Conservation (phyloP, 2,888 invertebrate genomes). For the Acholoe squamosa region DNA sequence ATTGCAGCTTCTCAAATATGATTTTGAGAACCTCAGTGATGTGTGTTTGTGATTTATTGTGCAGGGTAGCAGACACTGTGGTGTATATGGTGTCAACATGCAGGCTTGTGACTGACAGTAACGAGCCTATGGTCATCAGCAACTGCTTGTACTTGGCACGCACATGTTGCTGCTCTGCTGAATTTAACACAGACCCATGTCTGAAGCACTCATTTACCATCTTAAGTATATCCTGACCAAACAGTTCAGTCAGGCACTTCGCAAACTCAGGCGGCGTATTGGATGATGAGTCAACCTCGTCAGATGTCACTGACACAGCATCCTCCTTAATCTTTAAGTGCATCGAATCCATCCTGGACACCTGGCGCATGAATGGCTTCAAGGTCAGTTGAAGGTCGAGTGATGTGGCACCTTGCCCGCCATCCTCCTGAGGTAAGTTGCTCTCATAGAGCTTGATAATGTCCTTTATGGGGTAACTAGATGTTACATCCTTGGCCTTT, state of each 20-base stretch:
- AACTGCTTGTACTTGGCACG: slow-evolving; percentile 46
- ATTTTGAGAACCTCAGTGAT: slow-evolving; percentile 11
- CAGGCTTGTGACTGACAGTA: neutral
- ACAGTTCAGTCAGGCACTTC: neutral
- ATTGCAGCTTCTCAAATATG: slow-evolving; percentile 46
- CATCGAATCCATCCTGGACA: neutral
- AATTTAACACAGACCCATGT: neutral
- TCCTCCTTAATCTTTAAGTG: neutral
- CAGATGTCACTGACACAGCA: neutral
- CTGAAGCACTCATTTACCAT: slow-evolving; percentile 21
- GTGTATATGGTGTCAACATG: neutral
- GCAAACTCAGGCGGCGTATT: neutral
- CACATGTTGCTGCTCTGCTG: neutral
- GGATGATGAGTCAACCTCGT: neutral
- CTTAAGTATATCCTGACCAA: neutral
- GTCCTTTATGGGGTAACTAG: slow-evolving; percentile 2
- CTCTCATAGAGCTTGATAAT: slow-evolving; percentile 13
- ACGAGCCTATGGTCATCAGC: neutral
- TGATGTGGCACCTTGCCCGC: neutral
- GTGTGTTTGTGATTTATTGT: neutral
- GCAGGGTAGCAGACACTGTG: neutral
- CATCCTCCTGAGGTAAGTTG: neutral
- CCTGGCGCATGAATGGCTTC: slow-evolving; percentile 23
- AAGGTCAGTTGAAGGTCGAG: slow-evolving; percentile 9
- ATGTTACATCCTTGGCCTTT: slow-evolving; percentile 60